These are phyloP conservation scores for Pseudanteris insignis DNA, from an alignment of 2,888 invertebrate genomes.

Conservation along the genomic window DNA sequence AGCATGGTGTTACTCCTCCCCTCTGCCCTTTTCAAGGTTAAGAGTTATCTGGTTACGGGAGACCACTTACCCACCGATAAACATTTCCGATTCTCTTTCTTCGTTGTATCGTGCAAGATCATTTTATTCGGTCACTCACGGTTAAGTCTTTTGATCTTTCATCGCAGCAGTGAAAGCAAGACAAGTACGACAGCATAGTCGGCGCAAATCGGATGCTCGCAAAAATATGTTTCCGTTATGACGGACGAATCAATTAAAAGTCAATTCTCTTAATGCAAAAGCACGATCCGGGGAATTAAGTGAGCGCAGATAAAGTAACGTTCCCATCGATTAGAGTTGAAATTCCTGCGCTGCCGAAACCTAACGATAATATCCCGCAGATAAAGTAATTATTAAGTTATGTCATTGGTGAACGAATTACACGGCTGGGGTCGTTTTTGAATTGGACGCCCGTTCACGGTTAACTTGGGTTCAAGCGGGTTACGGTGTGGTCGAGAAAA, in stretches of 20 bases:
- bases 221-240: slow-evolving; percentile 23
- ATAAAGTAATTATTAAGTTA: slow-evolving; percentile 26
- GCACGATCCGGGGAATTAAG: slow-evolving; percentile 1
- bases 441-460: slow-evolving; percentile 6
- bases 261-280: slow-evolving; percentile 12
- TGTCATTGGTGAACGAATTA: slow-evolving; percentile 8
- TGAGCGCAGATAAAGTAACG: slow-evolving; percentile 10
- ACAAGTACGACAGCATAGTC: too few relatives aligned
- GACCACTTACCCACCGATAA: too few relatives aligned
- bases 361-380: slow-evolving; percentile 9
- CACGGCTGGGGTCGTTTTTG: neutral
- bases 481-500: slow-evolving; percentile 17
- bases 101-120: too few relatives aligned
- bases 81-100: too few relatives aligned
- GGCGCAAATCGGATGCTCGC: too few relatives aligned
- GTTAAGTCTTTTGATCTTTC: too few relatives aligned
- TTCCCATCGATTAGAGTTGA: slow-evolving; percentile 4
- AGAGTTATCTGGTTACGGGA: too few relatives aligned
- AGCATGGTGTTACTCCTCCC: too few relatives aligned
- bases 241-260: slow-evolving; percentile 28
- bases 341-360: neutral
- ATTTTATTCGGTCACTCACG: too few relatives aligned
- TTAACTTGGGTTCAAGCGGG: slow-evolving; percentile 6
- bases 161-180: too few relatives aligned
- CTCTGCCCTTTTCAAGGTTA: too few relatives aligned